These are phyloP conservation scores for Patella pellucida DNA, from an alignment of 2,888 invertebrate species.

Conservation along the genomic window DNA sequence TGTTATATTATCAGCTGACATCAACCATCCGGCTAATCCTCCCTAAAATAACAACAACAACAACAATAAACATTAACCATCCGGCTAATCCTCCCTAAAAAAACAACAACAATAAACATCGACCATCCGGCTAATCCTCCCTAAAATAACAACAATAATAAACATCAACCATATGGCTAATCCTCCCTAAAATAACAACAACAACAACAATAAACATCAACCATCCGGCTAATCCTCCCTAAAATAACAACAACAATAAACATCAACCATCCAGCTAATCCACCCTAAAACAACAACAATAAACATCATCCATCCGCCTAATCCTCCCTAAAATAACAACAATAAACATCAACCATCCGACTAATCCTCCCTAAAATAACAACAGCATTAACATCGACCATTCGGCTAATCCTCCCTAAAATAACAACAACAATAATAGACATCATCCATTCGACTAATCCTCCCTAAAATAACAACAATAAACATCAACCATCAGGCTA, in stretches of 20 bases:
- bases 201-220: too few species aligned
- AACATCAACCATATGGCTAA: conserved; percentile 68
- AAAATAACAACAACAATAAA: conserved; percentile 17
- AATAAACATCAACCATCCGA: too few species aligned
- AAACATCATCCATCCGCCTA: conserved; percentile 67
- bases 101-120: neutral
- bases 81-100: conserved; percentile 69
- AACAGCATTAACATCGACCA: conserved; percentile 64
- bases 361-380: neutral
- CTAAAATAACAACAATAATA: conserved; percentile 42
- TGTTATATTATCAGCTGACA: too few species aligned
- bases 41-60: too few species aligned
- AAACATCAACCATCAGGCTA: too few species aligned
- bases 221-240: conserved; percentile 67
- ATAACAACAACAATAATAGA: conserved; percentile 1
- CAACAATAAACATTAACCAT: conserved; percentile 59
- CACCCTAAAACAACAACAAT: conserved; percentile 62
- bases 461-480: conserved; percentile 56
- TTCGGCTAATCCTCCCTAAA: conserved; percentile 68
- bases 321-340: conserved; percentile 61
- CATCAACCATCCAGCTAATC: conserved; percentile 46
- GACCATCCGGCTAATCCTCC: conserved; percentile 63
- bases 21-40: too few species aligned
- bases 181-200: conserved; percentile 60
- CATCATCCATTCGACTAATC: conserved; percentile 67